Conservation (phyloP, 2,797 vertebrate species). For the Adrianichthys oophorus region DNA sequence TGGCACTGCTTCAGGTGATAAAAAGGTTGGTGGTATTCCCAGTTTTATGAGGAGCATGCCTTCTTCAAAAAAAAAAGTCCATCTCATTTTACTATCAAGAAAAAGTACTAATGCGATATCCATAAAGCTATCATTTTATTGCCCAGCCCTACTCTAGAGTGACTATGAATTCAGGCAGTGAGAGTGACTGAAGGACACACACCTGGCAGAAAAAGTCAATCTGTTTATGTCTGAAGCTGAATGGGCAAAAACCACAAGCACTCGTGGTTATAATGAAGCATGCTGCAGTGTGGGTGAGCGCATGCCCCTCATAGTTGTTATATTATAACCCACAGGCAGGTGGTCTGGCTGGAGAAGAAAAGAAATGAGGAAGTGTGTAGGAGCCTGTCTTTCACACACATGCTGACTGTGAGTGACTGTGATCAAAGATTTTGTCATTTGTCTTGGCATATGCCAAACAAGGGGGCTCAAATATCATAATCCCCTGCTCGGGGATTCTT, state of each 20-base stretch:
- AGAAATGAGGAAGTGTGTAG: conserved; percentile 69
- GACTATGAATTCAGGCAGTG: conserved; percentile 4
- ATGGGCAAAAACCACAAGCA: conserved; percentile 71
- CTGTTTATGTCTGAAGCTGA: conserved; percentile 50
- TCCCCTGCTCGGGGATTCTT: conserved; percentile 38
- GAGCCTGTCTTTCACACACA: conserved; percentile 51
- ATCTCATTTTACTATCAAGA: too few species aligned
- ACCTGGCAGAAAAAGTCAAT: conserved; percentile 56
- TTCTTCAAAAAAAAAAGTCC: too few species aligned
- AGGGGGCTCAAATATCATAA: conserved; percentile 52
- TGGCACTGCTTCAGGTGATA: too few species aligned
- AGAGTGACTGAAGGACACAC: conserved; percentile 38
- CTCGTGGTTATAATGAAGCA: conserved; percentile 68
- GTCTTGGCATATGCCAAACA: conserved; percentile 55
- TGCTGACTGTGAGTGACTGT: conserved; percentile 17
- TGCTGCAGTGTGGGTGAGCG: conserved; percentile 56
- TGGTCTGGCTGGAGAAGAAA: conserved; percentile 67
- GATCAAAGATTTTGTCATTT: conserved; percentile 60
- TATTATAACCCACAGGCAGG: conserved; percentile 69
- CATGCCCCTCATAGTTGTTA: conserved; percentile 50
- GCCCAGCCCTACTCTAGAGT: conserved; percentile 1
- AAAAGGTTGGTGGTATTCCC: too few species aligned
- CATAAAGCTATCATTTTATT: too few species aligned
- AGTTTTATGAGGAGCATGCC: too few species aligned
- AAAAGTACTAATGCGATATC: too few species aligned